phyloP scores from a whole-genome alignment of 2,888 invertebrate species.

The Galeopsomyia nigrocyanea region DNA sequence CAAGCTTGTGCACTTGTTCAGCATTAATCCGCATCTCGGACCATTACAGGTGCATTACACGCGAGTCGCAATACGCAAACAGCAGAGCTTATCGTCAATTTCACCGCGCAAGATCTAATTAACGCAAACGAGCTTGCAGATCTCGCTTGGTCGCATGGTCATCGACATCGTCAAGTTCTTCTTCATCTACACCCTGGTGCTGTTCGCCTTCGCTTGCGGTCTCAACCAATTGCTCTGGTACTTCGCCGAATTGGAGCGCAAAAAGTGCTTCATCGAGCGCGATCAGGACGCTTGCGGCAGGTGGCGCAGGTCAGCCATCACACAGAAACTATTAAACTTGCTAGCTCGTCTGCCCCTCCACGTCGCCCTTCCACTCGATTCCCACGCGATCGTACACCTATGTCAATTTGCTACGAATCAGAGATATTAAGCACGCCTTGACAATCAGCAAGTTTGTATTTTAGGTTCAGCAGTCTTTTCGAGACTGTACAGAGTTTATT shows the following conservation, averaged over 20 bases:
- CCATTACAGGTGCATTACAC: conserved; percentile 77
- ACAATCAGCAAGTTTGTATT: too few relatives aligned
- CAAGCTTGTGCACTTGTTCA: conserved; percentile 92
- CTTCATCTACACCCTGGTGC: conserved; percentile 87
- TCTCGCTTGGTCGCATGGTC: conserved; percentile 90
- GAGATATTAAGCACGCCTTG: too few relatives aligned
- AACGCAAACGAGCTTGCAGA: conserved; percentile 75
- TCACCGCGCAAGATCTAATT: neutral
- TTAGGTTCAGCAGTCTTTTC: conserved; percentile 79
- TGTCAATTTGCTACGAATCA: too few relatives aligned
- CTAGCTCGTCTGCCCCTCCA: too few relatives aligned
- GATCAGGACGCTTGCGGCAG: conserved; percentile 70
- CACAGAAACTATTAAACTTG: too few relatives aligned
- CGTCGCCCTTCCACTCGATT: too few relatives aligned
- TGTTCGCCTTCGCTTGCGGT: conserved; percentile 94
- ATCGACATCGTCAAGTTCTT: conserved; percentile 94
- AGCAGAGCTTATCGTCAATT: neutral
- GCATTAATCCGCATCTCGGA: conserved; percentile 92
- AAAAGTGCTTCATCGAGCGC: conserved; percentile 80
- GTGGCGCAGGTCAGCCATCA: conserved; percentile 81
- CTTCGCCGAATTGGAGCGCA: conserved; percentile 87
- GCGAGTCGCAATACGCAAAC: neutral
- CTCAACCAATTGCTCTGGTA: conserved; percentile 95
- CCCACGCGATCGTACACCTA: too few relatives aligned
- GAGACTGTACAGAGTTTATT: conserved; percentile 95